Conservation (phyloP, 1,140 invertebrate genomes). For the Epicauta chinensis region DNA sequence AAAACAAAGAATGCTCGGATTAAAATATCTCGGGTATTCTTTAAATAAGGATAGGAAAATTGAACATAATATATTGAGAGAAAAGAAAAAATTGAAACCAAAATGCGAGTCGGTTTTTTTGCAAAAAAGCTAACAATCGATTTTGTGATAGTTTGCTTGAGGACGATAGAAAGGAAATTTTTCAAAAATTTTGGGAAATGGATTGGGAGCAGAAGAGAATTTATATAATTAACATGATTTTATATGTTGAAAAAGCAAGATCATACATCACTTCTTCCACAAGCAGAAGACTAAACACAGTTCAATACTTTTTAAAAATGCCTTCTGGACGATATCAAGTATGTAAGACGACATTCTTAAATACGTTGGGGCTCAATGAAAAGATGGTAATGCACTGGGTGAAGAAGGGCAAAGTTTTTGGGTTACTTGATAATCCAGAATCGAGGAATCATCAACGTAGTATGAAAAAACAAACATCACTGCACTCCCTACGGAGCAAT, state of each 20-base stretch:
- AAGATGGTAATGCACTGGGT: not conserved
- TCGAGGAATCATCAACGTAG: no score
- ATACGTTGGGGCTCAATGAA: not conserved
- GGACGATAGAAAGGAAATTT: not conserved
- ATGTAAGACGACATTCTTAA: not conserved
- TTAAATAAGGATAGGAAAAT: not conserved
- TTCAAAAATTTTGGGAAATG: not conserved
- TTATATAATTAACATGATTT: not conserved
- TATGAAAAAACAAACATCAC: no score
- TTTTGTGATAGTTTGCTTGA: not conserved
- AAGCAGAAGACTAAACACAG: not conserved
- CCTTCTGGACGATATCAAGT: not conserved
- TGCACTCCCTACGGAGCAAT: not conserved
- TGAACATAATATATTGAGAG: not conserved
- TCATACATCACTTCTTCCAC: not conserved
- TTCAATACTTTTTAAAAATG: constrained; percentile 1
- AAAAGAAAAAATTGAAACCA: not conserved
- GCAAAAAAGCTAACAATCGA: not conserved
- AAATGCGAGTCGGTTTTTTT: not conserved
- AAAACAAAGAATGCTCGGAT: not conserved
- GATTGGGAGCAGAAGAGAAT: constrained; percentile 2
- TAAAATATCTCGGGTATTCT: not conserved
- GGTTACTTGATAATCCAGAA: not conserved
- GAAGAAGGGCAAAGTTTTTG: not conserved
- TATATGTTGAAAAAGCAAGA: not conserved